Evolutionary conservation across 1,140 invertebrate genomes (phyloP).

Genomic region (Bombus superbus): DNA sequence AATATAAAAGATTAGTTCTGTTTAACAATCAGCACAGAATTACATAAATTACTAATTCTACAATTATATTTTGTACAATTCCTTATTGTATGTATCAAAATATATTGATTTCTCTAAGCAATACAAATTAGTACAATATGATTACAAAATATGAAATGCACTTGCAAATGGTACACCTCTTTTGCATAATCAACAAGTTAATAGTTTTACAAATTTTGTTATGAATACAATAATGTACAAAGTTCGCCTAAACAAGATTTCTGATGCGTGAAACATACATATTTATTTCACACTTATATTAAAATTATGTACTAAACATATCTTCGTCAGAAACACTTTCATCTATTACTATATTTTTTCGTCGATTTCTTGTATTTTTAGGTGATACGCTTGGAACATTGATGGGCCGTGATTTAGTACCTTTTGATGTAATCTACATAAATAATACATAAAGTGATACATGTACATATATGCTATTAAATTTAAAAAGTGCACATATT

Average conservation of each 20-base stretch:
- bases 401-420: slow-evolving; percentile 65
- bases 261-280: slow-evolving; percentile 1
- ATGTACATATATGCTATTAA: background rate
- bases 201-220: slow-evolving; percentile 9
- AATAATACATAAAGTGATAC: slow-evolving; percentile 25
- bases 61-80: slow-evolving; percentile 19
- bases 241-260: background rate
- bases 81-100: slow-evolving; percentile 22
- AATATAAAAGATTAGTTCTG: slow-evolving; percentile 11
- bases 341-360: slow-evolving; percentile 13
- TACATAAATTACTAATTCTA: slow-evolving; percentile 1
- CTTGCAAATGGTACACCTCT: slow-evolving; percentile 34
- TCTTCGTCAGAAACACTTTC: slow-evolving; percentile 70
- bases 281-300: slow-evolving; percentile 33
- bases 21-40: background rate
- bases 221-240: slow-evolving; percentile 54
- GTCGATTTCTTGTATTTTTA: slow-evolving; percentile 17
- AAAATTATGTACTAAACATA: slow-evolving; percentile 70
- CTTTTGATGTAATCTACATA: slow-evolving; percentile 66
- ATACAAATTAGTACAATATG: background rate
- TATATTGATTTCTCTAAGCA: slow-evolving; percentile 5
- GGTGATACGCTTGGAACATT: slow-evolving; percentile 18
- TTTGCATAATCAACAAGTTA: slow-evolving; percentile 38
- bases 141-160: background rate
- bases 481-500: slow-evolving; percentile 13